Conservation (phyloP, 2,113 vertebrate species). For the Butorides virescens region DNA sequence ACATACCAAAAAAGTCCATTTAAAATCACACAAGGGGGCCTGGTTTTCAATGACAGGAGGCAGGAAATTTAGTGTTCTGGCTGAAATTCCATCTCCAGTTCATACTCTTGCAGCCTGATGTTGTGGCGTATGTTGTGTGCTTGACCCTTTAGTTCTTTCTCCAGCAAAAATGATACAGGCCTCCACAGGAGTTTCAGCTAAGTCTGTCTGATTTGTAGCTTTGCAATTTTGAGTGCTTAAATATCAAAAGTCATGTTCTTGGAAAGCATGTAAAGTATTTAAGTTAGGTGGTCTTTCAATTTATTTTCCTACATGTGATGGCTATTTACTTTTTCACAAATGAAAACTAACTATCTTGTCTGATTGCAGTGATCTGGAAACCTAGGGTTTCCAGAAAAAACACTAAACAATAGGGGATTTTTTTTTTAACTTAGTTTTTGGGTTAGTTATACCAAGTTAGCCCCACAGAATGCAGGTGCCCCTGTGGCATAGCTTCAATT, state of each 20-base stretch:
- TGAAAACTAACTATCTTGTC: background rate
- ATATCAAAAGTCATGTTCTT: background rate
- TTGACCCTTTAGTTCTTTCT: background rate
- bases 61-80: slow-evolving; percentile 34
- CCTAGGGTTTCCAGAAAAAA: background rate
- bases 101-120: background rate
- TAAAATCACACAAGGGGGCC: slow-evolving; percentile 34
- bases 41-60: background rate
- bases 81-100: slow-evolving; percentile 45
- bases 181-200: slow-evolving; percentile 13
- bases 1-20: slow-evolving; percentile 33
- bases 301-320: background rate
- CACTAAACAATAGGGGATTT: background rate
- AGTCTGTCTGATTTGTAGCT: background rate
- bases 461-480: background rate
- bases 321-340: background rate
- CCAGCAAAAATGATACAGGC: background rate
- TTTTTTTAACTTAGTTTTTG: background rate
- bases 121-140: background rate
- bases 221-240: background rate
- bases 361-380: background rate
- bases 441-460: background rate
- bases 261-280: background rate
- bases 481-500: background rate
- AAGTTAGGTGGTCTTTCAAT: background rate